Conservation (phyloP, 2,797 vertebrate species). For the Eremophila alpestris region DNA sequence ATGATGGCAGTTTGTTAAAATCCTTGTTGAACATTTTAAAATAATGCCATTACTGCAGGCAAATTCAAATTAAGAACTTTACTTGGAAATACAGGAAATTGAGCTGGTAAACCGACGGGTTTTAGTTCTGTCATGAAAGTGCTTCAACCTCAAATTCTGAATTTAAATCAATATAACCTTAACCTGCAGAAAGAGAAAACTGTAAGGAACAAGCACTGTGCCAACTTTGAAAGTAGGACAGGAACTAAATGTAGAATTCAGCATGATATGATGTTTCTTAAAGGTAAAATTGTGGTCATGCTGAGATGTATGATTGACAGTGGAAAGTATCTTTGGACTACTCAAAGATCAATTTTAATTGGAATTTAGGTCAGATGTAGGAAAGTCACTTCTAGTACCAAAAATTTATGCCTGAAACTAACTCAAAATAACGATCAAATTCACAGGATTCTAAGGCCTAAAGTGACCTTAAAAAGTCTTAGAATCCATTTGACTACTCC, state of each 20-base stretch:
- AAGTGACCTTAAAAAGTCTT: conserved; percentile 11
- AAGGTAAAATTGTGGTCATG: conserved; percentile 55
- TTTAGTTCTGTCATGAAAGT: conserved; percentile 11
- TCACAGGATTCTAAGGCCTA: background rate
- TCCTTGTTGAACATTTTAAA: background rate
- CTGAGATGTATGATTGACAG: conserved; percentile 48
- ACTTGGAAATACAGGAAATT: background rate
- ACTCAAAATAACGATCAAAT: conserved; percentile 5
- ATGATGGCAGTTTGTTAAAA: background rate
- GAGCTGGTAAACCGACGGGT: background rate
- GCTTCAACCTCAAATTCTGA: conserved; percentile 3
- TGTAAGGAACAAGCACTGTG: conserved; percentile 19
- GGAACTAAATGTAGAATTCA: conserved; percentile 61
- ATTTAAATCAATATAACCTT: conserved; percentile 56
- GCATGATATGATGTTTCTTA: conserved; percentile 12
- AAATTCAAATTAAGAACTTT: background rate
- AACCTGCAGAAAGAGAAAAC: conserved; percentile 41
- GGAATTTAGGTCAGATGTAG: conserved; percentile 39
- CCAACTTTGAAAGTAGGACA: conserved; percentile 57
- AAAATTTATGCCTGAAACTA: conserved; percentile 42
- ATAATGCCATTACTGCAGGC: background rate
- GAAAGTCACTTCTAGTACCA: conserved; percentile 37
- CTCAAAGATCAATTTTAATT: conserved; percentile 61
- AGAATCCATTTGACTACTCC: background rate
- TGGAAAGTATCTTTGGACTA: conserved; percentile 36